Base-by-base conservation (phyloP, 2,797 vertebrate genomes). In the Pangasius djambal region DNA sequence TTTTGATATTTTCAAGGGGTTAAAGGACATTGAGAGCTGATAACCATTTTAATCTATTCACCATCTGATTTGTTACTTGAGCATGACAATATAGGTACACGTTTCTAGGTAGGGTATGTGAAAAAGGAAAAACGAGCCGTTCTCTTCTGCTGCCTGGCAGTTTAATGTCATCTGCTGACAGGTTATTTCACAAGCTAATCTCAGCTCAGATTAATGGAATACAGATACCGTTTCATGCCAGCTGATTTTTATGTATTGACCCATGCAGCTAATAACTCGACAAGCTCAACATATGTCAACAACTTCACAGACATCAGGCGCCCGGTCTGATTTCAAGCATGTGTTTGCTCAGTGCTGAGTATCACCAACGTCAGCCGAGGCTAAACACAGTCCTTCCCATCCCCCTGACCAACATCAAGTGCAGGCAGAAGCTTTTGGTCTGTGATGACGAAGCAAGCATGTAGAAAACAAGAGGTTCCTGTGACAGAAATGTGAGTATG, bases 1-100 rank as follows among this genome's bases (percentile, higher is more conserved):
- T 88, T 77, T 87, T 37, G 70, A 88, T 69, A 89, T 91, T 86
- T 89, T 25, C 6, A 77, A 85, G 79, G 78, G 31, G 48, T 87
- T 34, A 86, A 82, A 70, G 34, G 83, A 78, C 20, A 57, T 28
- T 48, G 72, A 79, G 63, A 82, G 44, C 22, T 0, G 34, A 28
- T 37, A 37, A 34, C 28, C 37, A 5, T 74, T 87, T 74, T 44
- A 69, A 83, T 89, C 72, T 75, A 55, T 87, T 86, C 44, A 81
- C 48, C 55, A 86, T 79, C 79, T 85, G 67, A 87, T 84, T 86
- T 86, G 79, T 82, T 78, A 77, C 40, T 89, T 86, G 87, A 72
- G 67, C 61, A 28, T 77, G n/a, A 72, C 52, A 81, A 48, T 69
- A 61, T 20, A 1, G 9, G 28, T 85, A 86, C 50, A 57, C 28